These are phyloP conservation scores for Grantiella picta DNA, from an alignment of 2,113 vertebrate species.

Conservation along the genomic window DNA sequence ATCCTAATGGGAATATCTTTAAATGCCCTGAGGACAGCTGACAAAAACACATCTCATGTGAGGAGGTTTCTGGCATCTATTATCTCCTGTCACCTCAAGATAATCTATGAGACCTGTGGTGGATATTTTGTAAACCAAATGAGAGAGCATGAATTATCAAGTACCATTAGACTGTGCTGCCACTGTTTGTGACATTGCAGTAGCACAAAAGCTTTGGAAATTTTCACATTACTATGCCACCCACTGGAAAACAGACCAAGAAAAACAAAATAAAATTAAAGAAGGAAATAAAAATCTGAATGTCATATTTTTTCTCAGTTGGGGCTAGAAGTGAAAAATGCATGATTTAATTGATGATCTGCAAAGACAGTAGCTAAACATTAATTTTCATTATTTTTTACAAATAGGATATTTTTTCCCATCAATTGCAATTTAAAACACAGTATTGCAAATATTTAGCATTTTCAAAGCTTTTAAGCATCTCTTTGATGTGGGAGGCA, in stretches of 20 bases:
- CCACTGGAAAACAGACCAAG: neutral
- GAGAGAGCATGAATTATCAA: neutral
- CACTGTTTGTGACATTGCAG: neutral
- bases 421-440: neutral
- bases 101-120: neutral
- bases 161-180: neutral
- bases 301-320: neutral
- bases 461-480: neutral
- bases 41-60: accelerated
- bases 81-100: neutral
- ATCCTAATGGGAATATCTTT: neutral
- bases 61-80: neutral
- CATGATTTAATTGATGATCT: neutral
- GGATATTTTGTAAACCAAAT: neutral
- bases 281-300: neutral
- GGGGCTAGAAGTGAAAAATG: neutral
- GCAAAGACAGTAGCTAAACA: neutral
- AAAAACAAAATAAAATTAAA: neutral
- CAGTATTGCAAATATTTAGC: neutral
- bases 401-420: neutral
- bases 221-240: neutral
- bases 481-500: neutral
- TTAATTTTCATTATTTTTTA: neutral
- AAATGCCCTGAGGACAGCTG: neutral
- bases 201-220: neutral